These are phyloP conservation scores for Petroica traversi DNA, from an alignment of 2,113 vertebrate genomes.

Conservation along the genomic window DNA sequence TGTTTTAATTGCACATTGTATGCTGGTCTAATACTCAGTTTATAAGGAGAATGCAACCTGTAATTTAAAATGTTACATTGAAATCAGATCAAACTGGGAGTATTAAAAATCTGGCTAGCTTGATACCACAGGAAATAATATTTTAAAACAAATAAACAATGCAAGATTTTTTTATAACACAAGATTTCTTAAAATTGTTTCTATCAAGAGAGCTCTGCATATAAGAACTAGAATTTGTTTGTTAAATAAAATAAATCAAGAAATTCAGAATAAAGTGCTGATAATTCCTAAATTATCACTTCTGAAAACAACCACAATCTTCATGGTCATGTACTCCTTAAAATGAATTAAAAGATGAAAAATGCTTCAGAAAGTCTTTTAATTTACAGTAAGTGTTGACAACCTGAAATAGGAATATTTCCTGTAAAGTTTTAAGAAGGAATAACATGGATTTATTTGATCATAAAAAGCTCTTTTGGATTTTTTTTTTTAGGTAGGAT, in stretches of 20 bases:
- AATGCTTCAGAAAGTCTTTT: not conserved
- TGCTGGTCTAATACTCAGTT: not conserved
- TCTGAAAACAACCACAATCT: not conserved
- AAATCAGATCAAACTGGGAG: constrained; percentile 4
- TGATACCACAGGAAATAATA: not conserved
- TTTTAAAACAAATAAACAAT: not conserved
- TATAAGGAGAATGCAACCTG: not conserved
- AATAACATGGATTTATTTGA: not conserved
- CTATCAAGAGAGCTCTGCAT: not conserved
- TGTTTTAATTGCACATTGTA: not conserved
- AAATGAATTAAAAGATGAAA: not conserved
- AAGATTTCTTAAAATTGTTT: not conserved
- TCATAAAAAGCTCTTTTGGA: not conserved
- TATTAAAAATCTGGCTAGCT: not conserved
- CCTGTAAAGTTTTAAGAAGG: not conserved
- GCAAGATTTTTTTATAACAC: not conserved
- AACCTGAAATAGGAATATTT: not conserved
- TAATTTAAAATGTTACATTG: not conserved
- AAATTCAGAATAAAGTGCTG: not conserved
- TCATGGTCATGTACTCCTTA: not conserved
- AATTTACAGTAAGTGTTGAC: not conserved
- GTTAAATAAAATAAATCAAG: not conserved
- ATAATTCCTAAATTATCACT: not conserved
- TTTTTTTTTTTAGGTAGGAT: not conserved
- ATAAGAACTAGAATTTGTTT: not conserved